These are phyloP conservation scores for Liposcelis brunnea DNA, from an alignment of 2,888 invertebrate genomes.

Conservation along the genomic window DNA sequence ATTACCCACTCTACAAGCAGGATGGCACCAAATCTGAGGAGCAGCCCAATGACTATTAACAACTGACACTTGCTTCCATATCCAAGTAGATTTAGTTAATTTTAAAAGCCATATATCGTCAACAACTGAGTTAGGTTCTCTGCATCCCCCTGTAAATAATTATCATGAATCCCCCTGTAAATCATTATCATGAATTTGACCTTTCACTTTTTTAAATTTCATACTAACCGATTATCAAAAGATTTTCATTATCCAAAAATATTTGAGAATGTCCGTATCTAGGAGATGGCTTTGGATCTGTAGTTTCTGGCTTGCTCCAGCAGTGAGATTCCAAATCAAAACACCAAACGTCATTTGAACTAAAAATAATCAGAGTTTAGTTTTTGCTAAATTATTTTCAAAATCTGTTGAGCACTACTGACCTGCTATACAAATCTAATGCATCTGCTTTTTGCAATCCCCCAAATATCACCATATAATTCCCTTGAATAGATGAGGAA, in stretches of 20 bases:
- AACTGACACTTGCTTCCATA: slow-evolving; percentile 57
- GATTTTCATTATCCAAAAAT: slow-evolving; percentile 53
- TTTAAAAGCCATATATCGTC: slow-evolving; percentile 82
- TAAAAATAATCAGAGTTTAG: no score
- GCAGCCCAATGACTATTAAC: slow-evolving; percentile 63
- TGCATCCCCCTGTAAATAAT: slow-evolving; percentile 48
- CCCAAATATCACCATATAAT: slow-evolving; percentile 72
- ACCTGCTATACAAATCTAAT: slow-evolving; percentile 15
- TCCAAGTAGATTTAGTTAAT: slow-evolving; percentile 52
- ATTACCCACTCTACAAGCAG: slow-evolving; percentile 54
- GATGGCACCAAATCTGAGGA: slow-evolving; percentile 84
- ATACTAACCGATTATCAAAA: slow-evolving; percentile 48
- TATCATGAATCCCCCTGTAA: slow-evolving; percentile 30
- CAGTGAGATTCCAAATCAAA: slow-evolving; percentile 55
- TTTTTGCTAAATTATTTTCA: no score
- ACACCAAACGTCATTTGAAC: slow-evolving; percentile 78
- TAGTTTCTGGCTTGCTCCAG: slow-evolving; percentile 63
- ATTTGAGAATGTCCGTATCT: slow-evolving; percentile 91
- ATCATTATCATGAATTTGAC: slow-evolving; percentile 7
- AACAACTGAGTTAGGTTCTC: slow-evolving; percentile 69
- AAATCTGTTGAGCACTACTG: slow-evolving; percentile 13
- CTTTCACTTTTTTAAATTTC: not conserved
- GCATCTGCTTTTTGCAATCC: slow-evolving; percentile 34
- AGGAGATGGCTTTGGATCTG: slow-evolving; percentile 52
- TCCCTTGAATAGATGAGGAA: slow-evolving; percentile 68